Percentiles rank a stretch among this genome's conserved stretches.
phyloP scores from a whole-genome alignment of 2,797 vertebrate genomes.

The Poecile montanus region DNA sequence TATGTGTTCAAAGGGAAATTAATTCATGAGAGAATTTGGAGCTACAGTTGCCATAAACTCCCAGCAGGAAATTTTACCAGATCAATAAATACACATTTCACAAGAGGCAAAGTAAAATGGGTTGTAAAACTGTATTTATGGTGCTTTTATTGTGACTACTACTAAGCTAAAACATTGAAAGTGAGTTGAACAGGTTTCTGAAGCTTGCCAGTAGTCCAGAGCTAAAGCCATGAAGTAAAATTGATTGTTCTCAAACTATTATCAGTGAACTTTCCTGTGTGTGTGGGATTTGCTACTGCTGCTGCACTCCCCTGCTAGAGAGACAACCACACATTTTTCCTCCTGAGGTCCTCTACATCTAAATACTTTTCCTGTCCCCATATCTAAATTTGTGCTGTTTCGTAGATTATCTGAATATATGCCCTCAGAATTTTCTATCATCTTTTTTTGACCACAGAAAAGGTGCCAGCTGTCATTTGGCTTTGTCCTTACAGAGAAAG shows the following conservation, averaged over 20 bases:
- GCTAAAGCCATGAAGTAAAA: background rate
- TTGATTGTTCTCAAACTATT: background rate
- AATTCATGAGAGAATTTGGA: background rate
- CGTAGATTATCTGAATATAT: background rate
- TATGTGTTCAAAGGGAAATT: background rate
- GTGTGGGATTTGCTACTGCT: background rate
- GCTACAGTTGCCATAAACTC: background rate
- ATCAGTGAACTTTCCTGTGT: background rate
- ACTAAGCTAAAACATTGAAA: background rate
- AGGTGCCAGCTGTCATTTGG: background rate
- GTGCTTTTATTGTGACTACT: background rate
- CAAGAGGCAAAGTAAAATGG: background rate
- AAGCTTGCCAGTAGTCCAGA: background rate
- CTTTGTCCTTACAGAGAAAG: background rate
- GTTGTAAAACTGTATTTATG: background rate
- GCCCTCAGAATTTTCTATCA: background rate
- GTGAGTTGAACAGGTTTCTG: background rate
- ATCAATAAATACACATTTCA: background rate
- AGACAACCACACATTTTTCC: background rate
- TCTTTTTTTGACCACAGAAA: background rate
- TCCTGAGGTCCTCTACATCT: background rate
- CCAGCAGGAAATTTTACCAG: background rate
- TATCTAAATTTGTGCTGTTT: background rate
- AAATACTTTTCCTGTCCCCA: background rate
- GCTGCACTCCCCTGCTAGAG: background rate